These are phyloP conservation scores for Melanaphis sacchari DNA, from an alignment of 1,140 invertebrate species.

Conservation along the genomic window DNA sequence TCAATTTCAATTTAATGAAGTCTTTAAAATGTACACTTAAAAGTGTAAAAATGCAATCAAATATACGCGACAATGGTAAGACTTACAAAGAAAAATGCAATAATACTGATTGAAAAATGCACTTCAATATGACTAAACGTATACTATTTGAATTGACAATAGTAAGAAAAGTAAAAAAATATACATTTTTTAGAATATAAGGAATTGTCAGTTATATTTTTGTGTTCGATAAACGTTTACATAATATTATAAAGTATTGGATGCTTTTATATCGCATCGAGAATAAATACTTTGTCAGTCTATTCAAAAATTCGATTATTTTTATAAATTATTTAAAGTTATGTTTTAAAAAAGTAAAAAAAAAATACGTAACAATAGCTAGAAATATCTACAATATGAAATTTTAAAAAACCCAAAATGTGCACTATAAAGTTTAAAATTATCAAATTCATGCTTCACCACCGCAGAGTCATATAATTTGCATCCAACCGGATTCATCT, in stretches of 20 bases:
- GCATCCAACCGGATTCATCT: neutral
- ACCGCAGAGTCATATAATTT: neutral
- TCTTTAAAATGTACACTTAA: neutral
- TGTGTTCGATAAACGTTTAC: neutral
- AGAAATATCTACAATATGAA: neutral
- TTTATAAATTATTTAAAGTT: neutral
- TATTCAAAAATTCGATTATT: neutral
- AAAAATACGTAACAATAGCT: neutral
- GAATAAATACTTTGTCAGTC: neutral
- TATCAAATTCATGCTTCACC: neutral
- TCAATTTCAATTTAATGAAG: fast-evolving
- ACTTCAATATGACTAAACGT: neutral
- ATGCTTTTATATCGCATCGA: neutral
- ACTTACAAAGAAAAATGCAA: neutral
- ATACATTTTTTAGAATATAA: neutral
- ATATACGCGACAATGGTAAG: neutral
- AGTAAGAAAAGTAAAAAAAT: neutral
- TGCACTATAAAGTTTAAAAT: neutral
- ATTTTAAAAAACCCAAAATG: neutral
- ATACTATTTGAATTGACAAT: neutral
- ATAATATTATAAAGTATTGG: neutral
- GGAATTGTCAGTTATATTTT: neutral
- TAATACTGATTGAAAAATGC: neutral
- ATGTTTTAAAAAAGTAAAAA: neutral
- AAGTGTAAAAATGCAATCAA: neutral